phyloP scores from a whole-genome alignment of 2,797 vertebrate genomes.

The Selene dorsalis region DNA sequence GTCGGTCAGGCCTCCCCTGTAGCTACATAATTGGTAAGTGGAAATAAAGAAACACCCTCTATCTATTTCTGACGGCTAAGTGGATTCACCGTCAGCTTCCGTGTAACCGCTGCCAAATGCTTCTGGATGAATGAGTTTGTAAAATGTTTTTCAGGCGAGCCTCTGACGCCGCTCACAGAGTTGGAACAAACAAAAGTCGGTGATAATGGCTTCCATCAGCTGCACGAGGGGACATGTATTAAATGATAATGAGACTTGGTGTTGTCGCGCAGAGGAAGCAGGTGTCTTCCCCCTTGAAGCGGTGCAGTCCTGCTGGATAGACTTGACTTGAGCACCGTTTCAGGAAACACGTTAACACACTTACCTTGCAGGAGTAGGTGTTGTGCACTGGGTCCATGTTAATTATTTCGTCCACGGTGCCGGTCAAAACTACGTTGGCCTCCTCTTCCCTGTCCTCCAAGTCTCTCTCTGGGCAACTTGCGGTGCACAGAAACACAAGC shows the following conservation, averaged over 20 bases:
- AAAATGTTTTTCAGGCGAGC: conserved; percentile 45
- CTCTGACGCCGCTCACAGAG: conserved; percentile 26
- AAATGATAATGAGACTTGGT: conserved; percentile 4
- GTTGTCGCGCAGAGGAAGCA: conserved; percentile 42
- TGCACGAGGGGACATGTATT: background rate
- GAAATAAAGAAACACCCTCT: conserved; percentile 35
- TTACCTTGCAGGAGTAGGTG: conserved; percentile 98
- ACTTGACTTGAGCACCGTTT: background rate
- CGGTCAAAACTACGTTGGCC: conserved; percentile 95
- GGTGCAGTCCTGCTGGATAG: background rate
- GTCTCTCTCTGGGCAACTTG: conserved; percentile 90
- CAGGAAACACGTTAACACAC: conserved; percentile 19
- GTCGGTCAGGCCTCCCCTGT: conserved; percentile 56
- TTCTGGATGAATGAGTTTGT: conserved; percentile 59
- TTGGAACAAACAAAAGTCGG: conserved; percentile 17
- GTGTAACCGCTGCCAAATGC: conserved; percentile 39
- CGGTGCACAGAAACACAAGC: conserved; percentile 78
- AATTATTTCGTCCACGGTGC: conserved; percentile 97
- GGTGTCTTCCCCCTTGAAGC: conserved; percentile 51
- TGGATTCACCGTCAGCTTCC: conserved; percentile 44
- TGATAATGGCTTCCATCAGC: conserved; percentile 36
- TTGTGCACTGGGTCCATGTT: conserved; percentile 97
- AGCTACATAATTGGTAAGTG: conserved; percentile 63
- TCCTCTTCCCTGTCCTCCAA: conserved; percentile 94
- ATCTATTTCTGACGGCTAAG: conserved; percentile 49